Percentiles rank a stretch among this genome's conserved stretches.
These are phyloP conservation scores for Ophion costatus DNA, from an alignment of 2,888 invertebrate species.

Conservation along the genomic window DNA sequence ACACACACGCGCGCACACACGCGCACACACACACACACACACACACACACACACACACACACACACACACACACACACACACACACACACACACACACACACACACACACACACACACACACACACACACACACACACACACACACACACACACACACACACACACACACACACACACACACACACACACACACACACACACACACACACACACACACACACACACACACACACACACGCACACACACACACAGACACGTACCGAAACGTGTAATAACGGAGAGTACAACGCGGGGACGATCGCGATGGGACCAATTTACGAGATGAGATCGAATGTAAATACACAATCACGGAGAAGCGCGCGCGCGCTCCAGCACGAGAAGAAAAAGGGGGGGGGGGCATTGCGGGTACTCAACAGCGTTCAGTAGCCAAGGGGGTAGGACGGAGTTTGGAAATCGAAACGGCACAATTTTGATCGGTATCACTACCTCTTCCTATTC, in stretches of 20 bases:
- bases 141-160: not conserved
- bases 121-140: not conserved
- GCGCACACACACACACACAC: not conserved
- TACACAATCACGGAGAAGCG: constrained; percentile 49
- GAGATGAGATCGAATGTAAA: constrained; percentile 56
- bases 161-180: not conserved
- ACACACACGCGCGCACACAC: no score
- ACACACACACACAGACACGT: no score
- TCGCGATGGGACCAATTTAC: constrained; percentile 56
- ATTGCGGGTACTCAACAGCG: no score
- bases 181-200: not conserved
- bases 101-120: not conserved
- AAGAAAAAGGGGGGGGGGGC: not conserved
- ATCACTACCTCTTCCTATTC: not conserved
- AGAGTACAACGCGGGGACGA: not conserved
- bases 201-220: not conserved
- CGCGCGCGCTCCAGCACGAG: constrained; percentile 53
- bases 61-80: not conserved
- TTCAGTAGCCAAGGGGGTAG: not conserved
- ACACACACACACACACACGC: not conserved
- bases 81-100: not conserved
- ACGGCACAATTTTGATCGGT: constrained; percentile 5
- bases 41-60: not conserved
- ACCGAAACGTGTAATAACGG: constrained; percentile 32
- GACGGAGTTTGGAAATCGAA: not conserved